Conservation (phyloP, 2,888 invertebrate genomes). For the Clanis bilineata region DNA sequence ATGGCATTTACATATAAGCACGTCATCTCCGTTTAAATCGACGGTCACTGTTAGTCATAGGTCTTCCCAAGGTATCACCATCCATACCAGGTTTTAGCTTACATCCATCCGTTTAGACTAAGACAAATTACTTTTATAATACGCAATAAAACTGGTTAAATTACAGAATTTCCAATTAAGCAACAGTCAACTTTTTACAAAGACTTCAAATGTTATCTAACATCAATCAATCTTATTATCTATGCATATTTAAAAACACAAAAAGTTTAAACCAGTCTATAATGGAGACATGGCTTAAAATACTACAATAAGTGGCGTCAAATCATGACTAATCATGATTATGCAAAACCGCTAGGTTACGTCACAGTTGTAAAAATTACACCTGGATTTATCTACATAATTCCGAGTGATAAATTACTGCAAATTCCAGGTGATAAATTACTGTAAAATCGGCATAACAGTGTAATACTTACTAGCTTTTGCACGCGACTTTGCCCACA, state of each 20-base stretch:
- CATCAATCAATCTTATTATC: slow-evolving; percentile 1
- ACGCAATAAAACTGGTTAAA: no score
- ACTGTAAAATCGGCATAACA: neutral
- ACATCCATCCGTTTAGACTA: no score
- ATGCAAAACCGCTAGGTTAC: slow-evolving; percentile 24
- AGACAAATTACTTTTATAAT: no score
- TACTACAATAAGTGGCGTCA: neutral
- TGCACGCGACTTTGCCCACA: no score
- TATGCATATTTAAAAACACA: neutral
- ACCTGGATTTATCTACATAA: neutral
- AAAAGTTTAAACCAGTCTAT: neutral
- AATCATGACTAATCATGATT: slow-evolving; percentile 21
- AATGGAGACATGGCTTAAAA: slow-evolving; percentile 5
- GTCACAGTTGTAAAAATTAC: slow-evolving; percentile 16
- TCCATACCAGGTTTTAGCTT: no score
- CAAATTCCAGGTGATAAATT: neutral
- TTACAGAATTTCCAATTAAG: neutral
- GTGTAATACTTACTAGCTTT: neutral
- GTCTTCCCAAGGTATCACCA: no score
- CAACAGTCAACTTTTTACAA: neutral
- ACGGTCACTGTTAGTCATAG: no score
- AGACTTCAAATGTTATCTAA: neutral
- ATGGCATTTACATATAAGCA: no score
- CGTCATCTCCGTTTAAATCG: no score
- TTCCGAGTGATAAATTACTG: neutral